Base-by-base conservation (phyloP, 2,797 vertebrate genomes). In the Onychomys torridus region DNA sequence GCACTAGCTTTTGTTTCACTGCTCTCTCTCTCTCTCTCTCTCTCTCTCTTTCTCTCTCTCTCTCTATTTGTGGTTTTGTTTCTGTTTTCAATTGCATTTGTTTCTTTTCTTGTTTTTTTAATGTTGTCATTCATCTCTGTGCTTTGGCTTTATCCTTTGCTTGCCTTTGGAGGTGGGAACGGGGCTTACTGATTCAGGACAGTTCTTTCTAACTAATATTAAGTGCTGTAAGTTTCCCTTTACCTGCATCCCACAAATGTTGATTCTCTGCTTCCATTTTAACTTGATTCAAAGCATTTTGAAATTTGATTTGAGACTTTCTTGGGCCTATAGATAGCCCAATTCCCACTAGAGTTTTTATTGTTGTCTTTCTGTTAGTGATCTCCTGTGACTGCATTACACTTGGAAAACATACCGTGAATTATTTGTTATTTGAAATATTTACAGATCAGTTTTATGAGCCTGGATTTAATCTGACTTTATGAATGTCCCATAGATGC, bases 371-470 rank as follows among this genome's bases (percentile, higher is more conserved):
- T 90, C 59, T 92, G 40, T 81, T 89, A 85, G 5, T 82, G 59
- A 92, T 77, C n/a, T 89, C 65, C 43, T 65, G 88, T 85, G 34
- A 89, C 93, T 93, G n/a, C 23, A 63, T 81, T 92, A 43, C 49
- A 21, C 29, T 43, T 91, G 34, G 84, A 89, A 55, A 94, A 89
- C 23, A 89, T 61, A 93, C 32, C 93, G 27, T 57, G 4, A 69
- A 63, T 90, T n/a, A 79, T 90, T 92, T 78, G 32, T 90, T 76
- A 9, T 83, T 78, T 92, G 13, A 95, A 94, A 94, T 94, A 25
- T 76, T 19, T 52, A 34, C 37, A 89, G 43, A 32, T 85, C 82
- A 65, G 8, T 77, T 96, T 94, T 94, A 73, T 93, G 57, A 61
- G 14, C 29, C 25, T 69, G 10, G 14, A 75, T 75, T 75, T 82